Base-by-base conservation (phyloP, 2,113 vertebrate species). In the Carassius carassius region DNA sequence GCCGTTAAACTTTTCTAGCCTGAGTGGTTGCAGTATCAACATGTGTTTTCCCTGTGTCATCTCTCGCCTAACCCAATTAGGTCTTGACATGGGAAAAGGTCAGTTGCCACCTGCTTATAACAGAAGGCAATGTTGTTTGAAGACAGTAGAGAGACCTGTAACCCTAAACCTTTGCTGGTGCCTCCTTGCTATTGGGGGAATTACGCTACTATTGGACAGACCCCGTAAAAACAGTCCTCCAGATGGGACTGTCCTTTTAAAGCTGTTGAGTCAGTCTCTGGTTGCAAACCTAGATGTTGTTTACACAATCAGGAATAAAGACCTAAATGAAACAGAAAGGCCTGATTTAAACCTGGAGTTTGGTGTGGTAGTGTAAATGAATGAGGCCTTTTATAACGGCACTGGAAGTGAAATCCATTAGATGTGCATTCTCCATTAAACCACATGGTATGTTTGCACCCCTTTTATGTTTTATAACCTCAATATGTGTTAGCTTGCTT, bases 41-140 rank as follows among this genome's bases (percentile, higher is more conserved):
- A 94, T 92, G 94, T 94, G 93, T 92, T 73, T 72, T 89, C 90
- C 86, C 81, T 44, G 82, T 78, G 67, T 21, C 60, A 85, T 47
- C 84, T 10, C 63, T 62, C 11, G 10, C 58, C 74, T 70, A 86
- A 78, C 84, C 84, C 88, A 82, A 87, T 85, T 89, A 89, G 82
- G 83, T 88, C 84, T 89, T 86, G 87, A 90, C 86, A 87, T 47
- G 17, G 82, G 77, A 84, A 89, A 85, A 87, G 84, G 90, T 91
- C 86, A 88, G 77, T 83, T 86, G 88, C 90, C 91, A 90, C 88
- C 82, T 88, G 85, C 87, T 74, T 87, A n/a, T 88, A 79, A 58
- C 87, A 86, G 47, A 86, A 89, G 87, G 87, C 87, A 87, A 54
- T 80, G 70, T 81, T 82, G 13, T 84, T 87, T 82, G 86, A 86